Evolutionary conservation across 2,113 vertebrate species (phyloP).

Genomic region (Pantherophis guttatus): DNA sequence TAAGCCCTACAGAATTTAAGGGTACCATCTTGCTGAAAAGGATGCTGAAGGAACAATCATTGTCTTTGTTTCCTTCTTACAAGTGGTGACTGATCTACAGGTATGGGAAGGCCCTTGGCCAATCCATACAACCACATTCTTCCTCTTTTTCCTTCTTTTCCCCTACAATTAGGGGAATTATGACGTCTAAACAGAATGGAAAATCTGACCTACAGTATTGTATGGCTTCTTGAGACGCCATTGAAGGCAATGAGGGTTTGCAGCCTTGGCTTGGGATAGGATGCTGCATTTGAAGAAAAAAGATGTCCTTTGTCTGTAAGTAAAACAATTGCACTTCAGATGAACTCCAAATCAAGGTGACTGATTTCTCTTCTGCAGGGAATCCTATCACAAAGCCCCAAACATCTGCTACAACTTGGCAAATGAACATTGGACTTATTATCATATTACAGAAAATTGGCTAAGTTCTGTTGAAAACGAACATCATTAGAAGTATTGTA

Average conservation of each 20-base stretch:
- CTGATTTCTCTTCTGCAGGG: constrained; percentile 7
- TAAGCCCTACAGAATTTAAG: neutral
- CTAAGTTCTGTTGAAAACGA: constrained; percentile 25
- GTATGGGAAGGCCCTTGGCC: neutral
- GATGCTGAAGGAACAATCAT: neutral
- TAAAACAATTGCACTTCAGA: neutral
- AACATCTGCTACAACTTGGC: constrained; percentile 26
- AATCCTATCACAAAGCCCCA: constrained; percentile 16
- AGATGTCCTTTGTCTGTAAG: neutral
- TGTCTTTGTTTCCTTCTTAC: neutral
- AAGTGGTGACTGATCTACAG: neutral
- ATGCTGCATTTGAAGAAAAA: neutral
- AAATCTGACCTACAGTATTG: neutral
- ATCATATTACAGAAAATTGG: constrained; percentile 21
- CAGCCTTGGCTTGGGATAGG: neutral
- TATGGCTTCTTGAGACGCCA: neutral
- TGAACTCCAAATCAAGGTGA: constrained; percentile 28
- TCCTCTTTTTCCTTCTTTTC: neutral
- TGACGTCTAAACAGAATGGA: neutral
- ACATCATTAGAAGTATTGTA: constrained; percentile 29
- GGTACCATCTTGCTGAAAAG: neutral
- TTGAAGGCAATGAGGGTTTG: neutral
- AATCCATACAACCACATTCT: neutral
- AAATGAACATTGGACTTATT: constrained; percentile 17
- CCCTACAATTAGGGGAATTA: neutral